Conservation (phyloP, 2,113 vertebrate genomes). For the Taxidea taxus region DNA sequence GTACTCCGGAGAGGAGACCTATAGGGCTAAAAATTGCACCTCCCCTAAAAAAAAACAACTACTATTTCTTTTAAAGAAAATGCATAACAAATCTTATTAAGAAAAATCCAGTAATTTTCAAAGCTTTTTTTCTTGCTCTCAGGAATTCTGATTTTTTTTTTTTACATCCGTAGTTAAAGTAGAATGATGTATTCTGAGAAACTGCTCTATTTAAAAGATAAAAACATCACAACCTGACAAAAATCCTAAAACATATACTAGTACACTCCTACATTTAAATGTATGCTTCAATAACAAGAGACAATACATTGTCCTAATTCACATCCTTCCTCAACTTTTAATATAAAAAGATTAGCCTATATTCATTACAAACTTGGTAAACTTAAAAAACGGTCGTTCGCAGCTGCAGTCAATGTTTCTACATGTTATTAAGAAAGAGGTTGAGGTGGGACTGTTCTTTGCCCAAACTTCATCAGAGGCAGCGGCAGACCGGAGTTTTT, state of each 20-base stretch:
- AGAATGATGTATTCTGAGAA: neutral
- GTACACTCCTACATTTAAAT: neutral
- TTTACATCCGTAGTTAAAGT: neutral
- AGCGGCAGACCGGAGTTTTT: constrained; percentile 47
- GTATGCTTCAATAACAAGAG: neutral
- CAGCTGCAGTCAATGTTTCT: neutral
- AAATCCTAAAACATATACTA: neutral
- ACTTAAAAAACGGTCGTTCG: neutral
- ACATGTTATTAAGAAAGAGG: neutral
- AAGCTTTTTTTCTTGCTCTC: neutral
- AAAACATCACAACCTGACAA: neutral
- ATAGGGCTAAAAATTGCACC: neutral
- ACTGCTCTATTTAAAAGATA: neutral
- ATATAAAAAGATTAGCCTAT: neutral
- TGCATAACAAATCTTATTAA: neutral
- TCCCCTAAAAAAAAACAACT: neutral
- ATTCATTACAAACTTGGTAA: neutral
- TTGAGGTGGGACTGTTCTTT: neutral
- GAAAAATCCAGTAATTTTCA: neutral
- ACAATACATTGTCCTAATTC: neutral
- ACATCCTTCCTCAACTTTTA: neutral
- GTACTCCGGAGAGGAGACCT: neutral
- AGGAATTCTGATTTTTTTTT: constrained; percentile 32
- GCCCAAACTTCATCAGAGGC: neutral
- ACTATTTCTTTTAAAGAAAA: constrained; percentile 8